These are phyloP conservation scores for Aegithalos caudatus DNA, from an alignment of 2,113 vertebrate species.

Conservation along the genomic window DNA sequence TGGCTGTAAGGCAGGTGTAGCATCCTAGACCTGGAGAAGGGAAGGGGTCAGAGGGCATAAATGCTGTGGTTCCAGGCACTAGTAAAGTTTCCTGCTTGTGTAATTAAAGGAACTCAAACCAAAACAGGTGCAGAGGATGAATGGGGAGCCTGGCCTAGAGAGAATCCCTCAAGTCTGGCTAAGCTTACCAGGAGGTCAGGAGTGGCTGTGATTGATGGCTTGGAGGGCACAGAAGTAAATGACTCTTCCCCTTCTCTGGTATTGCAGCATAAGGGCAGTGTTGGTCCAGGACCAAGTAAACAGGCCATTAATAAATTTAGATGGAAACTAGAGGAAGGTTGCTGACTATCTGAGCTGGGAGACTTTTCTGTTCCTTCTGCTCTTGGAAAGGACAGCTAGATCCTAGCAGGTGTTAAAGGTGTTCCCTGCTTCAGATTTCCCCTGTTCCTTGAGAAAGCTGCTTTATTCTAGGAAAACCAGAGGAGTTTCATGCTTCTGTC, in stretches of 20 bases:
- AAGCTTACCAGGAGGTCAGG: not conserved
- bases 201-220: conserved; percentile 1
- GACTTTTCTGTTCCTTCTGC: not conserved
- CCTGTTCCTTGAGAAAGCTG: not conserved
- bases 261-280: not conserved
- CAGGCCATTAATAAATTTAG: conserved; percentile 32
- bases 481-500: not conserved
- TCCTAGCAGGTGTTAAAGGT: not conserved
- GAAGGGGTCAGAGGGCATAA: not conserved
- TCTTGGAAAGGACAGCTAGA: not conserved
- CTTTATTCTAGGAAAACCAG: not conserved
- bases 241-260: not conserved
- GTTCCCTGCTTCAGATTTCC: not conserved
- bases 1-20: not conserved
- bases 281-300: conserved; percentile 40
- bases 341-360: not conserved
- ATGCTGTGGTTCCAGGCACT: not conserved
- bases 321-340: conserved; percentile 24
- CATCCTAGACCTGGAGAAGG: accelerated
- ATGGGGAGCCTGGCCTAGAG: not conserved
- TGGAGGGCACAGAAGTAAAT: not conserved
- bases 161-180: not conserved
- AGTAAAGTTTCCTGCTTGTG: not conserved
- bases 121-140: conserved; percentile 22
- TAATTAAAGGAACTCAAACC: not conserved